phyloP scores from a whole-genome alignment of 1,140 invertebrate species.

The Littorina saxatilis region DNA sequence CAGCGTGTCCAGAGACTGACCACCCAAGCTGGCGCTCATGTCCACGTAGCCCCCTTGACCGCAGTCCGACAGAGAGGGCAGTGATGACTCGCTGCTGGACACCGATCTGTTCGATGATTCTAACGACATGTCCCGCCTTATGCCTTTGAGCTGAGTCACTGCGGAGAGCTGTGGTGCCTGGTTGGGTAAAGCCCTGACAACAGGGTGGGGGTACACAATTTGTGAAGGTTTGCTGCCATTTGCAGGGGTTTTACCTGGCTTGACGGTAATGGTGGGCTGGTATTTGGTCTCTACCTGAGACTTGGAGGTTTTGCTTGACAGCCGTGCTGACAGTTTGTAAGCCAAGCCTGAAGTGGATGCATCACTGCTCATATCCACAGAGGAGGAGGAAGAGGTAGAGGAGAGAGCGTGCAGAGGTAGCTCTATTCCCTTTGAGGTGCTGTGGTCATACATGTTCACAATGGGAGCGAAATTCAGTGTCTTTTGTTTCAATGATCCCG shows the following conservation, averaged over 20 bases:
- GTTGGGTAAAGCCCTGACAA: slow-evolving; percentile 26
- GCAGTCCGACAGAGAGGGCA: slow-evolving; percentile 38
- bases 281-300: slow-evolving; percentile 56
- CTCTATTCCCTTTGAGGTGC: slow-evolving; percentile 51
- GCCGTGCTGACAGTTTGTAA: slow-evolving; percentile 32
- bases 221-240: neutral
- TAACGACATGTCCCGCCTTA: neutral
- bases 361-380: slow-evolving; percentile 27
- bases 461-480: slow-evolving; percentile 68
- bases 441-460: slow-evolving; percentile 64
- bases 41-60: slow-evolving; percentile 43
- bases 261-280: slow-evolving; percentile 63
- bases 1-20: slow-evolving; percentile 42
- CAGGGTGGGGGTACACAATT: slow-evolving; percentile 6
- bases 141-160: neutral
- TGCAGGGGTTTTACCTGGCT: slow-evolving; percentile 52
- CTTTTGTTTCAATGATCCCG: slow-evolving; percentile 55
- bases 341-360: slow-evolving; percentile 30
- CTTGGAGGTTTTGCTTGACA: neutral
- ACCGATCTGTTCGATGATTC: slow-evolving; percentile 34
- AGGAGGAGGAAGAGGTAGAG: slow-evolving; percentile 22
- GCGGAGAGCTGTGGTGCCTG: neutral
- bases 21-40: slow-evolving; percentile 11
- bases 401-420: slow-evolving; percentile 50
- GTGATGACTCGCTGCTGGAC: slow-evolving; percentile 37